These are phyloP conservation scores for Neuroscelio doddi DNA, from an alignment of 2,888 invertebrate genomes.

Conservation along the genomic window DNA sequence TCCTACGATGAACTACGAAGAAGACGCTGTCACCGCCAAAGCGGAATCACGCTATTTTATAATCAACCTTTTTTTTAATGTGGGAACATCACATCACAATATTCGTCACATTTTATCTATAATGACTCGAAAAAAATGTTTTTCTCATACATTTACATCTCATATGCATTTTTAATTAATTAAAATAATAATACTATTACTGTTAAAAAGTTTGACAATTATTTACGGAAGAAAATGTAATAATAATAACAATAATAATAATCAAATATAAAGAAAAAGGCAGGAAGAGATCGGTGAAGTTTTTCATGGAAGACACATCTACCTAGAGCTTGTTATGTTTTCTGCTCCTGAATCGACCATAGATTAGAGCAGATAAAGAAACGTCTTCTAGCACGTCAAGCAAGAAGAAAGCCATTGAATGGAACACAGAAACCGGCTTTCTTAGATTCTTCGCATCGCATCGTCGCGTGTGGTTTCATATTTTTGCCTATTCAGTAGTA, in stretches of 20 bases:
- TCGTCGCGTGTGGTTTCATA: constrained; percentile 37
- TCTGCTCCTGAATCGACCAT: constrained; percentile 17
- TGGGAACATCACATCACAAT: constrained; percentile 15
- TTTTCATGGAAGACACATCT: constrained; percentile 17
- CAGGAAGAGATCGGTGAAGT: constrained; percentile 8
- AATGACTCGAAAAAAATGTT: too few species aligned
- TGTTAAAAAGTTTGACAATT: too few species aligned
- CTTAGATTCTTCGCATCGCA: constrained; percentile 12
- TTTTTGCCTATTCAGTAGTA: constrained; percentile 13
- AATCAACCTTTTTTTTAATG: constrained; percentile 4
- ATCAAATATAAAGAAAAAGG: too few species aligned
- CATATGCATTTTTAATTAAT: too few species aligned
- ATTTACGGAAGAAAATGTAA: too few species aligned
- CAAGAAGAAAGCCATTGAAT: constrained; percentile 9
- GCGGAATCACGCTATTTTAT: constrained; percentile 19
- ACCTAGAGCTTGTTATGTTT: constrained; percentile 29
- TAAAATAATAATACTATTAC: too few species aligned
- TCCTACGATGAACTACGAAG: constrained; percentile 15
- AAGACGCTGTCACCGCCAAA: constrained; percentile 2
- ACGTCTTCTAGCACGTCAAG: constrained; percentile 27
- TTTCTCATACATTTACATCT: too few species aligned
- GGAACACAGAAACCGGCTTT: constrained; percentile 18
- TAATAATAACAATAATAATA: too few species aligned
- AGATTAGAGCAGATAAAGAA: constrained; percentile 40
- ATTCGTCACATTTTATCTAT: too few species aligned